Conservation (phyloP, 2,113 vertebrate species). For the Prunella himalayana region DNA sequence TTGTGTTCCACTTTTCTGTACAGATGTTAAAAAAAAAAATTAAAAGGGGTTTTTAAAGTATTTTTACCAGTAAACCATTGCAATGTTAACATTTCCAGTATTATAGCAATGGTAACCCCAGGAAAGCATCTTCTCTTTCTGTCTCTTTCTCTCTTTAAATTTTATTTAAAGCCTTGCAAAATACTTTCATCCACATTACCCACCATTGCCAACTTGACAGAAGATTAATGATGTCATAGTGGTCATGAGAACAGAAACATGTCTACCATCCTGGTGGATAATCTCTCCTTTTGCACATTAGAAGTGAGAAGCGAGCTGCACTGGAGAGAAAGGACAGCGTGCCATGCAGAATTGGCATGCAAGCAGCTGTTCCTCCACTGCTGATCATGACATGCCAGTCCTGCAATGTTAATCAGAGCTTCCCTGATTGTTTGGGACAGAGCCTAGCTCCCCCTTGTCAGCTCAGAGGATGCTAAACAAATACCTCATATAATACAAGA, state of each 20-base stretch:
- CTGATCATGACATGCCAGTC: conserved; percentile 42
- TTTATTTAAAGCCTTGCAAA: conserved; percentile 76
- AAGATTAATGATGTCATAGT: conserved; percentile 74
- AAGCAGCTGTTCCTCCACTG: conserved; percentile 14
- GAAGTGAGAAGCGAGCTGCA: conserved; percentile 55
- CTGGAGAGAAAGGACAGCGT: conserved; percentile 53
- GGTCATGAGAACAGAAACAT: conserved; percentile 74
- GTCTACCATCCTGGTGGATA: conserved; percentile 68
- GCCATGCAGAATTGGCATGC: conserved; percentile 20
- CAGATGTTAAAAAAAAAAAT: conserved; percentile 59
- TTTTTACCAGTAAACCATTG: conserved; percentile 56
- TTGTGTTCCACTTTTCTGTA: conserved; percentile 45
- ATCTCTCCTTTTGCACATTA: conserved; percentile 61
- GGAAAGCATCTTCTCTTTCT: conserved; percentile 64
- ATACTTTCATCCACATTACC: conserved; percentile 71
- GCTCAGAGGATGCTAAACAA: accelerated
- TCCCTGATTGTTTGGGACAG: not conserved
- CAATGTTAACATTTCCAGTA: conserved; percentile 37
- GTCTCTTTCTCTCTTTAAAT: conserved; percentile 69
- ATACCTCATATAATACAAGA: accelerated
- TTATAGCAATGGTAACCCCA: conserved; percentile 40
- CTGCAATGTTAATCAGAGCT: conserved; percentile 10
- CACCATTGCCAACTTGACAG: conserved; percentile 64
- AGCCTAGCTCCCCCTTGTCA: not conserved
- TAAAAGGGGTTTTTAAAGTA: conserved; percentile 19